Percentiles rank a stretch among this genome's conserved stretches.
phyloP scores from a whole-genome alignment of 92 coral and sea anemone genomes.

The Blastomussa wellsi region DNA sequence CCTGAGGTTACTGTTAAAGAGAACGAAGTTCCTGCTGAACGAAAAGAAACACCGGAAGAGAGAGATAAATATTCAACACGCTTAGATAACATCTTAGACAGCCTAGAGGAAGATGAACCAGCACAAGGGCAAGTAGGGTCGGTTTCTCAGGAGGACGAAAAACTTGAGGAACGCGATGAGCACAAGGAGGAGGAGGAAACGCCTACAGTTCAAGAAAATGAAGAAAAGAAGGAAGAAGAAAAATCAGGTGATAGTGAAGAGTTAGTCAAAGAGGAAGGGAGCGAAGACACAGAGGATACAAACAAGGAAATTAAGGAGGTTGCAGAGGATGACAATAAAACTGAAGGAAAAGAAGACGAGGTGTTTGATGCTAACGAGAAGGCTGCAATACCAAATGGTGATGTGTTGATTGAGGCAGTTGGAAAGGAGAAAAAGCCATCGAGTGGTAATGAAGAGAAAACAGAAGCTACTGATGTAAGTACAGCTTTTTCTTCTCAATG shows the following conservation, averaged over 20 bases:
- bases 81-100: conserved; percentile 81
- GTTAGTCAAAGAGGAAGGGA: conserved; percentile 6
- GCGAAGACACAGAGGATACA: conserved; percentile 35
- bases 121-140: conserved; percentile 7
- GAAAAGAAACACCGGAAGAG: conserved; percentile 13
- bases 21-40: conserved; percentile 22
- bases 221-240: conserved; percentile 47
- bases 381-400: conserved; percentile 53
- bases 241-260: conserved; percentile 28
- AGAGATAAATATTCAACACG: conserved; percentile 88
- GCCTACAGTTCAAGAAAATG: conserved; percentile 3
- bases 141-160: conserved; percentile 12
- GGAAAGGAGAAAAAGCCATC: conserved; percentile 48
- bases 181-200: conserved; percentile 19
- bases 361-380: conserved; percentile 26
- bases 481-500: not conserved
- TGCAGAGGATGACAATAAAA: conserved; percentile 37
- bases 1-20: conserved; percentile 10
- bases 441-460: not conserved
- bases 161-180: conserved; percentile 3
- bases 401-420: conserved; percentile 29
- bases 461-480: conserved; percentile 57
- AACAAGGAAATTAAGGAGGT: conserved; percentile 31
- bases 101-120: conserved; percentile 65
- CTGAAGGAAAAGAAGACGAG: conserved; percentile 26